A percentile compares a stretch with the other conserved stretches of the same genome.
Evolutionary conservation across 2,113 vertebrate genomes (phyloP).

Genomic region (Neopipo cinnamomea): DNA sequence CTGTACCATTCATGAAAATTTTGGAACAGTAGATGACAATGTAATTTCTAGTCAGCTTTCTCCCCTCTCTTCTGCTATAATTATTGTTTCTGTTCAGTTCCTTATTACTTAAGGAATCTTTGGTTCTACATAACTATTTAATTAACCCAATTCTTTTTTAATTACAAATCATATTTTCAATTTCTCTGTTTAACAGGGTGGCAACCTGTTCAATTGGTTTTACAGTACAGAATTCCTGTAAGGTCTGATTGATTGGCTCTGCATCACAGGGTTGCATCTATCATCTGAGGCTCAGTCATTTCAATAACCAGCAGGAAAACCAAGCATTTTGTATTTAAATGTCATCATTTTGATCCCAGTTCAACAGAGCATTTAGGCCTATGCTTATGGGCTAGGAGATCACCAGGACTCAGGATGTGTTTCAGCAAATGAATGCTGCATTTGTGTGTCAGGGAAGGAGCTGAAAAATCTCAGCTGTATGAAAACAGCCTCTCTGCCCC

Average conservation of each 20-base stretch:
- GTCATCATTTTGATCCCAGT: background rate
- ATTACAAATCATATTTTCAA: background rate
- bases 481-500: background rate
- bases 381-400: background rate
- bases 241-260: background rate
- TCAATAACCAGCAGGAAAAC: background rate
- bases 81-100: background rate
- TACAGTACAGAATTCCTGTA: background rate
- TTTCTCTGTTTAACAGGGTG: background rate
- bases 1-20: background rate
- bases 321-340: background rate
- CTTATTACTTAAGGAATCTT: background rate
- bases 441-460: background rate
- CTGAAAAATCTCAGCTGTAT: background rate
- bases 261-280: background rate
- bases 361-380: background rate
- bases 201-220: background rate
- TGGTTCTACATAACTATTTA: background rate
- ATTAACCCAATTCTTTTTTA: background rate
- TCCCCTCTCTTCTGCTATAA: background rate
- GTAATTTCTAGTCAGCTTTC: background rate
- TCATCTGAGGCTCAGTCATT: background rate
- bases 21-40: background rate
- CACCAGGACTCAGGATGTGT: background rate
- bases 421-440: background rate